Evolutionary conservation across 1,140 invertebrate genomes (phyloP).

Genomic region (Chlorops oryzae): DNA sequence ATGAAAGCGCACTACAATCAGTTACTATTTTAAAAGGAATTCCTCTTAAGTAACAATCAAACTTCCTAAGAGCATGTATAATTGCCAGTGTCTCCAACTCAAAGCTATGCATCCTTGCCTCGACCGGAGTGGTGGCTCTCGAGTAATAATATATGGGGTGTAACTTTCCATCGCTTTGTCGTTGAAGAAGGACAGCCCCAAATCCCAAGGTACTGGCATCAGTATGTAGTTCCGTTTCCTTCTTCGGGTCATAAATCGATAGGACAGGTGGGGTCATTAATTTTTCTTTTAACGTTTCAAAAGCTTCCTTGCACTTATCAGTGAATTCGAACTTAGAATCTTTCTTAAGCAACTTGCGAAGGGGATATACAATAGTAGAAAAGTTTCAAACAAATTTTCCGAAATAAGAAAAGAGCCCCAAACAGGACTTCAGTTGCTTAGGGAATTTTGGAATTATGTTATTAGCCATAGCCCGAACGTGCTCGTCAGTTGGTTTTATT

Average conservation of each 20-base stretch:
- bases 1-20: constrained; percentile 39
- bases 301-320: too few relatives aligned
- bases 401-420: too few relatives aligned
- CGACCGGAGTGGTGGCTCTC: constrained; percentile 37
- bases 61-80: constrained; percentile 49
- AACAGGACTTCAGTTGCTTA: background rate
- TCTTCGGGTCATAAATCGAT: constrained; percentile 13
- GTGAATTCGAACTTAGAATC: too few relatives aligned
- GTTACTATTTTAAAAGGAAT: constrained; percentile 49
- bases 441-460: background rate
- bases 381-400: constrained; percentile 4
- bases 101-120: constrained; percentile 48
- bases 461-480: background rate
- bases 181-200: constrained; percentile 35
- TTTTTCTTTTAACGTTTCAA: too few relatives aligned
- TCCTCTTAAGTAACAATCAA: constrained; percentile 49
- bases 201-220: constrained; percentile 29
- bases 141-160: constrained; percentile 44
- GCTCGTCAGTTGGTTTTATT: constrained; percentile 1
- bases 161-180: too few relatives aligned
- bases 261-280: constrained; percentile 18
- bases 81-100: constrained; percentile 52
- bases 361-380: background rate
- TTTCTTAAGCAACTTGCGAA: background rate
- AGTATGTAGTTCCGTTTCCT: constrained; percentile 19